phyloP scores from a whole-genome alignment of 1,140 invertebrate species.

The Latrodectus geometricus region DNA sequence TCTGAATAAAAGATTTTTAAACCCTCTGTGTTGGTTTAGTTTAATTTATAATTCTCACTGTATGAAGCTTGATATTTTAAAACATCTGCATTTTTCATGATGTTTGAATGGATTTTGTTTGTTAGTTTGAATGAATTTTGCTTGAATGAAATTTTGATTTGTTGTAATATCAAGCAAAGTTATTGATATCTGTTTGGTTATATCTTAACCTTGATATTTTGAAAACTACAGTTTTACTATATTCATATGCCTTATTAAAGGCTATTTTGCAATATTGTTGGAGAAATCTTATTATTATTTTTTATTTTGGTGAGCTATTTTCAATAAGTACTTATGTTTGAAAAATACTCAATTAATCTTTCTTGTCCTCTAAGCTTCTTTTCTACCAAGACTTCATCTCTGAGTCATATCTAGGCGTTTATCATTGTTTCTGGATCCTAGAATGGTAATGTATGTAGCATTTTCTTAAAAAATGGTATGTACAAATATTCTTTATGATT shows the following conservation, averaged over 20 bases:
- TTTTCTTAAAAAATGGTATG: slow-evolving; percentile 44
- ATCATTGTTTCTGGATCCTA: background rate
- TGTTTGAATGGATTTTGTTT: slow-evolving; percentile 14
- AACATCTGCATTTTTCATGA: slow-evolving; percentile 10
- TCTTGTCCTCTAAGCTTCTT: background rate
- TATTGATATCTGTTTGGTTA: background rate
- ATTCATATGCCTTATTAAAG: background rate
- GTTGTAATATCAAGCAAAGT: background rate
- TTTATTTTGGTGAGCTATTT: background rate
- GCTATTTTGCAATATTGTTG: background rate
- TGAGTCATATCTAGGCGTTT: slow-evolving; percentile 9
- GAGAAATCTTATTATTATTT: background rate
- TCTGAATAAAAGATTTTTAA: slow-evolving; percentile 45
- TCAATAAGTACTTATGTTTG: background rate
- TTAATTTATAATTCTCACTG: background rate
- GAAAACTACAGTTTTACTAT: background rate
- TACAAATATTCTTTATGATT: slow-evolving; percentile 4
- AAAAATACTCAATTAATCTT: background rate
- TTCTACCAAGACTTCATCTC: background rate
- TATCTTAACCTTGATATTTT: background rate
- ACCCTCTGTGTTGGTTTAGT: slow-evolving; percentile 37
- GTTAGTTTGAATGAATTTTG: background rate
- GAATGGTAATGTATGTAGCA: slow-evolving; percentile 55
- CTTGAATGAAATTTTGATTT: background rate
- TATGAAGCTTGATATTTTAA: background rate